phyloP scores from a whole-genome alignment of 2,113 vertebrate genomes.

The Osmerus eperlanus region DNA sequence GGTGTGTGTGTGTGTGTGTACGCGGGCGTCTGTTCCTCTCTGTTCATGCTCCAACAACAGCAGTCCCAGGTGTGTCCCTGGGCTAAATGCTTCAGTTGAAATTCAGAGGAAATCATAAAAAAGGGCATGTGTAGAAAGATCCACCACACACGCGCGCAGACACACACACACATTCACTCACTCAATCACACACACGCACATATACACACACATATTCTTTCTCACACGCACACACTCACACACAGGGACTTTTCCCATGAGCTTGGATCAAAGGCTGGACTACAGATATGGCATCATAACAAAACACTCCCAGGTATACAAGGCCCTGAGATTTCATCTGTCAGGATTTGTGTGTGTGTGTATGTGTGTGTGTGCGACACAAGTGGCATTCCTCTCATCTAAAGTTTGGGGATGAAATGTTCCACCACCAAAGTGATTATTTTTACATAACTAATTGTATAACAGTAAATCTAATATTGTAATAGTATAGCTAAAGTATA shows the following conservation, averaged over 20 bases:
- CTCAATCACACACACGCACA: too few species aligned
- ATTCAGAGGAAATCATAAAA: too few species aligned
- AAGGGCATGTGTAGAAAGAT: too few species aligned
- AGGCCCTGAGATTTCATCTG: neutral
- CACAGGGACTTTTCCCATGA: neutral
- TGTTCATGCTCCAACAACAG: too few species aligned
- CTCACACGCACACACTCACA: neutral
- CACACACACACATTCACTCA: neutral
- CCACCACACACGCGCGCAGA: too few species aligned
- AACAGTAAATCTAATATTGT: too few species aligned
- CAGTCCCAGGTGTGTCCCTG: too few species aligned
- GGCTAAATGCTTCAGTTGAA: too few species aligned
- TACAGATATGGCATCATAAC: neutral
- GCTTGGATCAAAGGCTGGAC: neutral
- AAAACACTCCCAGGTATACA: neutral
- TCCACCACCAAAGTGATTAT: constrained; percentile 33
- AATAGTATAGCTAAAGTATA: neutral
- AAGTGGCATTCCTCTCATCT: neutral
- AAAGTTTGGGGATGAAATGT: neutral
- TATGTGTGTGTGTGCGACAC: constrained; percentile 2
- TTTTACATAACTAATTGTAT: neutral
- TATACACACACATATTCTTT: neutral
- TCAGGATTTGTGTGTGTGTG: constrained; percentile 5
- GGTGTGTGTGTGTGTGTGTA: too few species aligned
- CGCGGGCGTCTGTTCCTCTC: too few species aligned